A percentile compares a stretch with the other conserved stretches of the same genome.
These are phyloP conservation scores for Caenorhabditis sinica DNA, from an alignment of 2,888 invertebrate species.

Conservation along the genomic window DNA sequence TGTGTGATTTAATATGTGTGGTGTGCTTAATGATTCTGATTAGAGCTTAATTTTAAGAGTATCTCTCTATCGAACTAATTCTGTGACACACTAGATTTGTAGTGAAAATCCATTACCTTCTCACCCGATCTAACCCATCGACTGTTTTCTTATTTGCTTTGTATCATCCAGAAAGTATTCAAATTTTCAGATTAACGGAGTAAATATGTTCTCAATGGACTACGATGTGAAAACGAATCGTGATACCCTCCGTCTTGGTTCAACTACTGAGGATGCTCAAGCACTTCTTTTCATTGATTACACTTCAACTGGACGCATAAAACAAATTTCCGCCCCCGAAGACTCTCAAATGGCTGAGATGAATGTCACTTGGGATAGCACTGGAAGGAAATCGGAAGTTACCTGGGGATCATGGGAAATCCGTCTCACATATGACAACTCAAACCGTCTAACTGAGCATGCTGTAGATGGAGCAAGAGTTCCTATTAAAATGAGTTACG, in stretches of 20 bases:
- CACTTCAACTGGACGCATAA: slow-evolving; percentile 58
- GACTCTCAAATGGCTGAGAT: slow-evolving; percentile 55
- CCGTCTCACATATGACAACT: slow-evolving; percentile 60
- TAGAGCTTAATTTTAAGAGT: not conserved
- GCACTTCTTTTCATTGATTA: slow-evolving; percentile 66
- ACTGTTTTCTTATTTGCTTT: not conserved
- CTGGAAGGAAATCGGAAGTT: slow-evolving; percentile 54
- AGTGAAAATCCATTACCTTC: slow-evolving; percentile 30
- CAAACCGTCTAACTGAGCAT: slow-evolving; percentile 64
- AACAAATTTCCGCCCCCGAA: slow-evolving; percentile 44
- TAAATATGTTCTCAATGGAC: slow-evolving; percentile 69
- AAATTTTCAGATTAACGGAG: slow-evolving; percentile 73
- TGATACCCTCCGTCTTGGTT: slow-evolving; percentile 51
- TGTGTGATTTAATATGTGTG: slow-evolving; percentile 36
- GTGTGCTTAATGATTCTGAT: not conserved
- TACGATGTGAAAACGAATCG: slow-evolving; percentile 55
- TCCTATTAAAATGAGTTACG: slow-evolving; percentile 59
- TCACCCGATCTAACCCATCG: slow-evolving; percentile 40
- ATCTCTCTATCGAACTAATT: not conserved
- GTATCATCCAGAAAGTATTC: not conserved
- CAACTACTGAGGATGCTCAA: slow-evolving; percentile 62
- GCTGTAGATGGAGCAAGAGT: slow-evolving; percentile 47
- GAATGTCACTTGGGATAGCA: slow-evolving; percentile 58
- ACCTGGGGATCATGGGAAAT: slow-evolving; percentile 66
- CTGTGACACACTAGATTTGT: slow-evolving; percentile 15